Percentiles rank a stretch among this genome's conserved stretches.
Conservation (phyloP, 2,113 vertebrate genomes). For the Zootoca vivipara region DNA sequence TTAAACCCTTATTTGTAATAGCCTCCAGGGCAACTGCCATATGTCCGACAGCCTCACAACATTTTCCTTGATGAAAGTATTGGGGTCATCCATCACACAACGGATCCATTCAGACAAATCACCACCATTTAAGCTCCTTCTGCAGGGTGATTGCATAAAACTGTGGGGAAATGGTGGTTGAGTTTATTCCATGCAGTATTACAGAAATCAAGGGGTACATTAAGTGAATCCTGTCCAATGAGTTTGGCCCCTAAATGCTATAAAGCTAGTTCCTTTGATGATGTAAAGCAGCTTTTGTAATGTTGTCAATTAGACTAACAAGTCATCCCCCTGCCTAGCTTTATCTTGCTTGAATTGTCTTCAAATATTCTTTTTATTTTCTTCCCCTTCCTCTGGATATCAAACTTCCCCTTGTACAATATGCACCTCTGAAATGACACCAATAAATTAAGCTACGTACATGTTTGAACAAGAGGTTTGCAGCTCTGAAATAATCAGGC, state of each 20-base stretch:
- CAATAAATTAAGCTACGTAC: constrained; percentile 25
- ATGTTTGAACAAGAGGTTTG: constrained; percentile 38
- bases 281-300: background rate
- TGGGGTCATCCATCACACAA: background rate
- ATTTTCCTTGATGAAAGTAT: background rate
- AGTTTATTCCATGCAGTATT: background rate
- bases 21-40: background rate
- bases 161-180: background rate
- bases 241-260: background rate
- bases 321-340: background rate
- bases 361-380: background rate
- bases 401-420: background rate
- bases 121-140: background rate
- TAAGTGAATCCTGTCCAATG: too few species aligned
- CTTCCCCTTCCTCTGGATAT: background rate
- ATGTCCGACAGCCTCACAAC: background rate
- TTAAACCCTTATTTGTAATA: background rate
- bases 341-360: background rate
- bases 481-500: constrained; percentile 23
- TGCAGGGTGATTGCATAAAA: background rate
- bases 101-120: background rate
- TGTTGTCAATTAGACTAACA: background rate
- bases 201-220: too few species aligned
- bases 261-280: background rate
- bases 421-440: background rate